phyloP scores from a whole-genome alignment of 2,113 vertebrate genomes.

The Trematomus loennbergii region DNA sequence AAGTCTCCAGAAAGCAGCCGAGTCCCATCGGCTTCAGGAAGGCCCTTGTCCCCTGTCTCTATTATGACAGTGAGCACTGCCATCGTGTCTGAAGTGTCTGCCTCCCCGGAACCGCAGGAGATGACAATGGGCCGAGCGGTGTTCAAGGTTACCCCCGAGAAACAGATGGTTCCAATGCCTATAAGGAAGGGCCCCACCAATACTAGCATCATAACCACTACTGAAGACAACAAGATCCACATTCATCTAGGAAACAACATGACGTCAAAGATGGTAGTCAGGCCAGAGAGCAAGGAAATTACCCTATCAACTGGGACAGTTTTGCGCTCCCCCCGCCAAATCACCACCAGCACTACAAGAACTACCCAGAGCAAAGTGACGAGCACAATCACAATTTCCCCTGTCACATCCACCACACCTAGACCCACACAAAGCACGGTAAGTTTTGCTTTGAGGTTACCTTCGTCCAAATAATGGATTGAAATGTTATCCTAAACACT shows the following conservation, averaged over 20 bases:
- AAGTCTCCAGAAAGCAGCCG: constrained; percentile 88
- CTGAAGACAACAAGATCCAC: constrained; percentile 97
- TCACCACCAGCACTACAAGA: constrained; percentile 81
- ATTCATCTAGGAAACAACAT: constrained; percentile 90
- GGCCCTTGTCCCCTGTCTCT: constrained; percentile 90
- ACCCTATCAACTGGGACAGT: constrained; percentile 90
- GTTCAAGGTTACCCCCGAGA: constrained; percentile 96
- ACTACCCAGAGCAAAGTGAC: constrained; percentile 89
- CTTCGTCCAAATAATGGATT: background rate
- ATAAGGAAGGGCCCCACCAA: constrained; percentile 90
- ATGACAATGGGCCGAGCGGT: constrained; percentile 93
- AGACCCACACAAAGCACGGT: constrained; percentile 90
- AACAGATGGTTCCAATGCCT: constrained; percentile 89
- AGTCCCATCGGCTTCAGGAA: constrained; percentile 76
- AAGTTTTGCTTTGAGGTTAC: constrained; percentile 61
- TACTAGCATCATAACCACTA: constrained; percentile 90
- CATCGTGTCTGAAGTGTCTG: constrained; percentile 82
- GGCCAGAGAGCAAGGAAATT: constrained; percentile 91
- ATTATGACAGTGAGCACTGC: constrained; percentile 91
- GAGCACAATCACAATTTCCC: constrained; percentile 95
- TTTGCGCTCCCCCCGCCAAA: constrained; percentile 92
- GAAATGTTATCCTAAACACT: background rate
- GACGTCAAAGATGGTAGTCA: constrained; percentile 88
- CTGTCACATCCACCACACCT: constrained; percentile 87
- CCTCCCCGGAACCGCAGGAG: constrained; percentile 89